Percentiles rank a stretch among this genome's conserved stretches.
Conservation (phyloP, 1,140 invertebrate genomes). For the Calycopis cecrops region DNA sequence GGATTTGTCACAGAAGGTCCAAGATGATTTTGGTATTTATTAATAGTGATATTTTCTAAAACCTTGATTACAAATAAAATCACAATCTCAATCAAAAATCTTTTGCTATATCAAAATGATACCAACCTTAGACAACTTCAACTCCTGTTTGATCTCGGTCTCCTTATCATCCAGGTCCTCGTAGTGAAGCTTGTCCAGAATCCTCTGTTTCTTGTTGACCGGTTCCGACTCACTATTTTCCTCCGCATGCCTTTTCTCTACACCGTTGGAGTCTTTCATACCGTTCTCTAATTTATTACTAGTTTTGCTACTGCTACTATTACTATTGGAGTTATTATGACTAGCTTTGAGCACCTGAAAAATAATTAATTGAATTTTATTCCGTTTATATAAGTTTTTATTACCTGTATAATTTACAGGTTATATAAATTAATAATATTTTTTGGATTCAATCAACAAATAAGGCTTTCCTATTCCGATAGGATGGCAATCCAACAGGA, state of each 20-base stretch:
- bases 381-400: no score
- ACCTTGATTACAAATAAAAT: no score
- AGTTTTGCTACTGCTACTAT: conserved; percentile 49
- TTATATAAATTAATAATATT: no score
- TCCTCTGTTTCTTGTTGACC: conserved; percentile 77
- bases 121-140: conserved; percentile 81
- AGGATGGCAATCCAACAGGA: no score
- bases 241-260: conserved; percentile 56
- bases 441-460: no score
- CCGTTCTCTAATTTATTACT: conserved; percentile 61
- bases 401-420: no score
- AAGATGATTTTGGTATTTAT: no score
- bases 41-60: no score
- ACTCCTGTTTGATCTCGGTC: conserved; percentile 64
- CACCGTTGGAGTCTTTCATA: conserved; percentile 52
- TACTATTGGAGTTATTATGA: conserved; percentile 69
- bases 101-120: not conserved
- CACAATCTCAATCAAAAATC: no score
- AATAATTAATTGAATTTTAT: no score
- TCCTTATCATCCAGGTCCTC: conserved; percentile 84
- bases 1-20: no score
- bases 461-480: no score
- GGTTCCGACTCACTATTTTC: conserved; percentile 40
- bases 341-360: conserved; percentile 87
- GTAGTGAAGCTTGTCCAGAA: conserved; percentile 87